These are phyloP conservation scores for Natator depressus DNA, from an alignment of 2,113 vertebrate genomes.

Conservation along the genomic window DNA sequence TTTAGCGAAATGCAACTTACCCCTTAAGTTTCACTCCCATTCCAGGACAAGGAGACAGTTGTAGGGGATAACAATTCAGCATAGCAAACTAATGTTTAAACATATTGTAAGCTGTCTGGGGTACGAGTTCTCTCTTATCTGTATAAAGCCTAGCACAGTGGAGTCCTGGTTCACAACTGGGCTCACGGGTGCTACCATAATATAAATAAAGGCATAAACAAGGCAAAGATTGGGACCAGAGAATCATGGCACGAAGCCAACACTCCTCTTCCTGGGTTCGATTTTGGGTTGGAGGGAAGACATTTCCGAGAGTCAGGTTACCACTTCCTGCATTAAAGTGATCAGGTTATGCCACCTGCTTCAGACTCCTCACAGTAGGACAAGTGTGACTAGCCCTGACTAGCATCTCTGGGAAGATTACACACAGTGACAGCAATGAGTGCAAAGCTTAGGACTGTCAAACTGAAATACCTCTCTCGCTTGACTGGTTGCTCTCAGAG, in stretches of 20 bases:
- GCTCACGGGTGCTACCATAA: not conserved
- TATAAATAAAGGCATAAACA: not conserved
- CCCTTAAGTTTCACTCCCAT: not conserved
- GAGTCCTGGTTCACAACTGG: not conserved
- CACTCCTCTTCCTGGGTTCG: not conserved
- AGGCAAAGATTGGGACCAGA: not conserved
- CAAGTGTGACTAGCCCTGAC: not conserved
- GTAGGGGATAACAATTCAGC: not conserved
- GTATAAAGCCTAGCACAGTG: not conserved
- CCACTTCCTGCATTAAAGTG: not conserved
- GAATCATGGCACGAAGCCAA: not conserved
- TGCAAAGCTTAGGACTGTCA: not conserved
- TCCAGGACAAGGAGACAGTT: not conserved
- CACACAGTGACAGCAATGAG: not conserved
- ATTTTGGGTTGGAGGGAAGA: not conserved
- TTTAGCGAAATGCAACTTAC: not conserved
- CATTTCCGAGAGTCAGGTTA: not conserved
- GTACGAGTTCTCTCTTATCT: not conserved
- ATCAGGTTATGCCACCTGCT: not conserved
- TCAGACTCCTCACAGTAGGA: not conserved
- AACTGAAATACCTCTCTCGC: not conserved
- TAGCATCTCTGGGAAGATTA: not conserved
- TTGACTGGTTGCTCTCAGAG: not conserved
- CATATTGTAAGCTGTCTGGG: not conserved
- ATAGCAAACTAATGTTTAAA: not conserved